Evolutionary conservation across 2,797 vertebrate species (phyloP).

Genomic region (Brachymystax lenok): DNA sequence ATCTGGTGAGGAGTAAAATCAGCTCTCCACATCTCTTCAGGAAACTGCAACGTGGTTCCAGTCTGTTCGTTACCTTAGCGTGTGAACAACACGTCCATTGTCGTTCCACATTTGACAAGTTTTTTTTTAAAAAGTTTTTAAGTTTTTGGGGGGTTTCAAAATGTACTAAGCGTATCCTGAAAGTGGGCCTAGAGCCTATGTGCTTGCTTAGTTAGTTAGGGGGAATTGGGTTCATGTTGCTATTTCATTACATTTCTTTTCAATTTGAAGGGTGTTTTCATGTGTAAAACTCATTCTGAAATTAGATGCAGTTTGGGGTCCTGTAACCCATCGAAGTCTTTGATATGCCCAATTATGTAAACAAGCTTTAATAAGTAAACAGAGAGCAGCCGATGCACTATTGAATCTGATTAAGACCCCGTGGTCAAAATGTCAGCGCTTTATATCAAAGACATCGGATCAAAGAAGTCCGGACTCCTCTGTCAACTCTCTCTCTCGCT

Average conservation of each 20-base stretch:
- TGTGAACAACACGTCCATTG: background rate
- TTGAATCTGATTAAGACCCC: constrained; percentile 48
- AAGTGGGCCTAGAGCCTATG: background rate
- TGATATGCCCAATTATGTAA: constrained; percentile 62
- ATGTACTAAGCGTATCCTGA: constrained; percentile 2
- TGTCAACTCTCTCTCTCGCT: constrained; percentile 4
- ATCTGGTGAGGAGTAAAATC: constrained; percentile 13
- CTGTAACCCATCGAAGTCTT: constrained; percentile 50
- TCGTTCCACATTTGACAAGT: background rate
- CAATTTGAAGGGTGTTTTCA: constrained; percentile 50
- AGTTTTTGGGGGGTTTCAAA: background rate
- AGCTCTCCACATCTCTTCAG: background rate
- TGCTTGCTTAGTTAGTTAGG: background rate
- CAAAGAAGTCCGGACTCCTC: constrained; percentile 37
- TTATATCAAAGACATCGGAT: constrained; percentile 52
- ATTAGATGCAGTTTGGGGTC: constrained; percentile 49
- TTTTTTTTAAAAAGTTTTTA: too few relatives aligned
- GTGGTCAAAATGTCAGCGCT: constrained; percentile 54
- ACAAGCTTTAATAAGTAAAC: constrained; percentile 63
- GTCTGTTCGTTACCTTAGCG: background rate
- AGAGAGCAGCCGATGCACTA: constrained; percentile 37
- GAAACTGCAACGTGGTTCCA: background rate
- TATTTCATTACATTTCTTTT: constrained; percentile 28
- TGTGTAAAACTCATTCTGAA: constrained; percentile 54
- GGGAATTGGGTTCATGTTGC: constrained; percentile 9